These are phyloP conservation scores for Avahi laniger DNA, from an alignment of 2,797 vertebrate genomes.

Conservation along the genomic window DNA sequence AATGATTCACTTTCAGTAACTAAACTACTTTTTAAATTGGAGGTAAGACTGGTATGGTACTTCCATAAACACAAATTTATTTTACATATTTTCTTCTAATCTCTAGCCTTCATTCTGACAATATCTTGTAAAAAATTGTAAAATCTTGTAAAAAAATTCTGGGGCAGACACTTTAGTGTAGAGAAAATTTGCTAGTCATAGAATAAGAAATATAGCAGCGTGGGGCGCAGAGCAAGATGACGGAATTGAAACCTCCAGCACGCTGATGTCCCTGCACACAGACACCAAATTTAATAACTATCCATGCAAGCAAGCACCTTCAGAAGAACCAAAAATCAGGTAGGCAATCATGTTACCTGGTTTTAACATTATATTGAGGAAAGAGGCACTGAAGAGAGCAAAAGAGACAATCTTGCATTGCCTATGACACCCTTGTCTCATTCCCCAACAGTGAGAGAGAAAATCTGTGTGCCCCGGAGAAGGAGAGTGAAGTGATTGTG, in stretches of 20 bases:
- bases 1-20: slow-evolving; percentile 49
- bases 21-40: slow-evolving; percentile 64
- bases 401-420: too few relatives aligned
- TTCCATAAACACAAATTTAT: slow-evolving; percentile 48
- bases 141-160: background rate
- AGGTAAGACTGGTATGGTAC: background rate
- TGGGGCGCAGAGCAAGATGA: background rate
- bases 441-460: background rate
- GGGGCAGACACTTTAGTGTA: background rate
- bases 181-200: background rate
- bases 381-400: background rate
- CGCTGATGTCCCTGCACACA: background rate
- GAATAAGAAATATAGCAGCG: background rate
- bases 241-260: background rate
- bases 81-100: background rate
- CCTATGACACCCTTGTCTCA: too few relatives aligned
- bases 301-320: background rate
- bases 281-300: background rate
- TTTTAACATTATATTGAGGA: background rate
- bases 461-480: background rate
- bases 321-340: background rate
- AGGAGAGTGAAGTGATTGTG: background rate
- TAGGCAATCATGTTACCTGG: background rate
- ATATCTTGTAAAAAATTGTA: background rate
- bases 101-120: background rate